Base-by-base conservation (phyloP, 2,797 vertebrate genomes). In the Karalla daura region DNA sequence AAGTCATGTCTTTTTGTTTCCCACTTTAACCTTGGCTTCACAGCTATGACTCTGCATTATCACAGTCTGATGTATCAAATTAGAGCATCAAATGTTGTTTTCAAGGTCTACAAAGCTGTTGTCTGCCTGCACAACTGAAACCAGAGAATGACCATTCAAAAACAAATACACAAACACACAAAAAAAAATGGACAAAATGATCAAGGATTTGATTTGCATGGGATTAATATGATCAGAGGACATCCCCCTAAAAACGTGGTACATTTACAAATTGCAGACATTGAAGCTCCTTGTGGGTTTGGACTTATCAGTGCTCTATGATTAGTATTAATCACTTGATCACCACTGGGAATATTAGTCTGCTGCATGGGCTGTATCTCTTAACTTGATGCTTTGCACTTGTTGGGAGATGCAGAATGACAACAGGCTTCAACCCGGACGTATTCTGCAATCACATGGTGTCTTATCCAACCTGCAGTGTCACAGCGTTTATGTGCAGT, bases 241-340 rank as follows among this genome's bases (percentile, higher is more conserved):
- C 45, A 36, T 47, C 37, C 11, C n/a, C 25, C 3, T 2, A 47
- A 18, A 72, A 63, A 46, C 1, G n/a, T 60, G 37, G 17, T 65
- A 21, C 36, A 56, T 68, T 56, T 63, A 69, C 59, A 81, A 63
- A 64, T 43, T 46, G 28, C 15, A n/a, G 30, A 2, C 46, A 15
- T 21, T 41, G 25, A 55, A 45, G 36, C 54, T 70, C 28, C 54
- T 59, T 36, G 0, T 23, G 60, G 69, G 77, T 78, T 77, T 62
- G 47, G 40, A 21, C 51, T 64, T 53, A 65, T 81, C 63, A 61
- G 43, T 43, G 53, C 23, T 28, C 30, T 27, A 7, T 72, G 77
- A 81, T 83, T 73, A 63, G 53, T 73, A 54, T 43, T 50, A 84
- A 74, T 76, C 61, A 66, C 35, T 66, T 49, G 33, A 72, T 72